A percentile compares a stretch with the other conserved stretches of the same genome.
These are phyloP conservation scores for Xestia c-nigrum DNA, from an alignment of 2,888 invertebrate genomes.

Conservation along the genomic window DNA sequence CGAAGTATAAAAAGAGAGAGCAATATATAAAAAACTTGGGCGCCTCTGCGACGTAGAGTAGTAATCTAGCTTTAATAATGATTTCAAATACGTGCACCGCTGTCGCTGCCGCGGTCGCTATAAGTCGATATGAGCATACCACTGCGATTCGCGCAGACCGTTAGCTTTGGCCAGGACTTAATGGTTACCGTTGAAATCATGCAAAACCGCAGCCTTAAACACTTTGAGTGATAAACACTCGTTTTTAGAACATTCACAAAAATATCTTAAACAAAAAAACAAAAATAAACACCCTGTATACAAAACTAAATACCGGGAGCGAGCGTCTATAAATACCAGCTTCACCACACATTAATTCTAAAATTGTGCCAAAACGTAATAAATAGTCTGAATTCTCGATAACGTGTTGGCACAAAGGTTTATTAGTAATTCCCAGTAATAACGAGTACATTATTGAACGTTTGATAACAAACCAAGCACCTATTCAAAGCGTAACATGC, in stretches of 20 bases:
- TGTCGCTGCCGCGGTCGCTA: too few relatives aligned
- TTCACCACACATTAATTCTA: constrained; percentile 27
- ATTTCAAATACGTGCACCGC: too few relatives aligned
- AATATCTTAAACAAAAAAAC: not conserved
- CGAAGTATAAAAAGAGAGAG: too few relatives aligned
- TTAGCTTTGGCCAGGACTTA: too few relatives aligned
- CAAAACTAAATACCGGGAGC: not conserved
- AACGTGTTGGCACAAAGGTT: constrained; percentile 2
- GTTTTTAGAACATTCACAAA: not conserved
- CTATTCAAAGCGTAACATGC: constrained; percentile 62
- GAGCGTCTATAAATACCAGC: constrained; percentile 8
- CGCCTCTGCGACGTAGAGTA: too few relatives aligned
- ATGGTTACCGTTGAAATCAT: not conserved
- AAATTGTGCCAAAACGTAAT: constrained; percentile 27
- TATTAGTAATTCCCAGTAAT: constrained; percentile 36
- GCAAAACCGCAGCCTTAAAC: not conserved
- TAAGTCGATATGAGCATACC: too few relatives aligned
- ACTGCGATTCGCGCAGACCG: too few relatives aligned
- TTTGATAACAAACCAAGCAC: constrained; percentile 61
- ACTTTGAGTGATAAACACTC: not conserved
- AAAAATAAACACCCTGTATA: not conserved
- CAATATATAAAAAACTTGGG: too few relatives aligned
- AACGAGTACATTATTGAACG: constrained; percentile 57
- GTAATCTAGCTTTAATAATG: too few relatives aligned
- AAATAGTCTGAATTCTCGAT: constrained; percentile 28